Evolutionary conservation across 2,888 invertebrate genomes (phyloP).

Genomic region (Scaptomyza parva): DNA sequence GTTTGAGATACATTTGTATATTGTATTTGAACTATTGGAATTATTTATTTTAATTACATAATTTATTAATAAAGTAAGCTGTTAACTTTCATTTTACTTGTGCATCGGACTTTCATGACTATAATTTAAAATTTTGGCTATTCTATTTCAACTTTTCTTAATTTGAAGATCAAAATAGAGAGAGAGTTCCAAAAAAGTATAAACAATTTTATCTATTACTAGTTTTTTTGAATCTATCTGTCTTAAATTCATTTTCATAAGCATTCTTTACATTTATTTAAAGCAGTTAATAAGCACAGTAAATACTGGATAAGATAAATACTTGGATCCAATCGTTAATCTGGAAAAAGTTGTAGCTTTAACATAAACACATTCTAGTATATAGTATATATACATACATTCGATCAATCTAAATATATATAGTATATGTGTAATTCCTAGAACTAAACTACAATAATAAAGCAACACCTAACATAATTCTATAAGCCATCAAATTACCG

Average conservation of each 20-base stretch:
- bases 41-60: conserved; percentile 10
- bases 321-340: neutral
- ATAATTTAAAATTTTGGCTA: neutral
- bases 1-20: neutral
- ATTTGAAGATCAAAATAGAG: conserved; percentile 1
- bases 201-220: neutral
- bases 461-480: conserved; percentile 68
- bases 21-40: conserved; percentile 5
- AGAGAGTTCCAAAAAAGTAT: conserved; percentile 1
- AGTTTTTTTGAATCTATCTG: neutral
- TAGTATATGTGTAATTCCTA: conserved; percentile 18
- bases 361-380: conserved; percentile 21
- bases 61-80: neutral
- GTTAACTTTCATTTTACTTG: conserved; percentile 11
- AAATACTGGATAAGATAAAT: neutral
- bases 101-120: conserved; percentile 4
- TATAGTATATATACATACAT: conserved; percentile 33
- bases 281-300: conserved; percentile 23
- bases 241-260: conserved; percentile 2
- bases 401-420: conserved; percentile 11
- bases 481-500: conserved; percentile 36
- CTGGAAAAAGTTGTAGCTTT: conserved; percentile 9
- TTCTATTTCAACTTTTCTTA: conserved; percentile 1
- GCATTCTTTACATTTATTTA: conserved; percentile 15
- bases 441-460: conserved; percentile 65